Base-by-base conservation (phyloP, 2,797 vertebrate species). In the Merluccius polli region DNA sequence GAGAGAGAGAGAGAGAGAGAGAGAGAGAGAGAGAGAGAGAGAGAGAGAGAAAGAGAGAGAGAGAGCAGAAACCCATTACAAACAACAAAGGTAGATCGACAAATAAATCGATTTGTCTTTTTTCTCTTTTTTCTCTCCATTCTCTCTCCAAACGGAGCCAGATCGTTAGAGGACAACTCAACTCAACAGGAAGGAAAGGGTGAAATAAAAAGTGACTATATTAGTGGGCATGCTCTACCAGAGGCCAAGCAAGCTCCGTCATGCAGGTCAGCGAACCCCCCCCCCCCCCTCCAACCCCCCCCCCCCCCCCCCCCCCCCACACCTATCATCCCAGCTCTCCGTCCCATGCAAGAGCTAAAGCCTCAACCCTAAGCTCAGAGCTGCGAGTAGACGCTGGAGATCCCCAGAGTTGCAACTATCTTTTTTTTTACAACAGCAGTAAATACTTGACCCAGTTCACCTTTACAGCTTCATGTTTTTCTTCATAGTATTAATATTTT, bases 331-430 rank as follows among this genome's bases (percentile, higher is more conserved):
- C 24, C 24, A 27, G n/a, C 24, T 27, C 59, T 65, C 59, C 59
- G 24, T 84, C 77, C 75, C 90, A 91, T 91, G 90, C 91, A 91
- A 88, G n/a, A n/a, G 78, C 87, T 3, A 24, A 86, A 82, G 82
- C 83, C 78, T 73, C 38, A 27, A 11, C 63, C 72, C 79, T 68
- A 63, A 36, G 9, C 76, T 75, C n/a, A 12, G 24, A 27, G 59
- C 52, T n/a, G 0, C 6, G 75, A 77, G 31, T 73, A 70, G 33
- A 52, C 72, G 67, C 74, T 70, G 75, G 71, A 73, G 41, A 63
- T 75, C 71, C 59, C 72, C 78, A 80, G 73, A 82, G 29, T 79
- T 81, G 79, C 4, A 79, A 78, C 76, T 82, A 79, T 77, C 31
- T 2, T 18, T 78, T 18, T 78, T n/a, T 59, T 9, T 24, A n/a